Evolutionary conservation across 2,888 invertebrate species (phyloP).

Genomic region (Tipula helvola): DNA sequence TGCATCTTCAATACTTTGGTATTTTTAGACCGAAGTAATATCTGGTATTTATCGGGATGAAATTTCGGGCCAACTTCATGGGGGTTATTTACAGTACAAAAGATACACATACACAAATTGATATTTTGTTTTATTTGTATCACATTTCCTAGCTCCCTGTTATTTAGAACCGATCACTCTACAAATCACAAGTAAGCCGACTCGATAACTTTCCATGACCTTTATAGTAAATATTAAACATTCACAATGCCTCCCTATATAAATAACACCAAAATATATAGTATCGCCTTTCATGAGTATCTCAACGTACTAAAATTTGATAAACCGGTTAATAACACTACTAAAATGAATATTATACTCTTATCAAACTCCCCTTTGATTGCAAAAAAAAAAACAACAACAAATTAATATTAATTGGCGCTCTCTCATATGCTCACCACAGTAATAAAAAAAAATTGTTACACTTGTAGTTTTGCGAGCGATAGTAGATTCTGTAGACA

Average conservation of each 20-base stretch:
- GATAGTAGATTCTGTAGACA: not conserved
- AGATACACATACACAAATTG: too few relatives aligned
- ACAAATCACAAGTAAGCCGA: too few relatives aligned
- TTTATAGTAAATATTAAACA: too few relatives aligned
- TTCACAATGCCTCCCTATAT: not conserved
- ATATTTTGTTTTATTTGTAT: too few relatives aligned
- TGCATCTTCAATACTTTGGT: too few relatives aligned
- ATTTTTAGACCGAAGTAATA: too few relatives aligned
- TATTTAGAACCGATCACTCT: too few relatives aligned
- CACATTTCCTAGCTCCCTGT: too few relatives aligned
- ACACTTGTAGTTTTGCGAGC: not conserved
- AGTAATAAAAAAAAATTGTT: not conserved
- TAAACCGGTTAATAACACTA: not conserved
- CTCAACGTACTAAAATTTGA: not conserved
- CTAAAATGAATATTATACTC: not conserved
- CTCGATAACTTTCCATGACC: too few relatives aligned
- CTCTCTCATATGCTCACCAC: not conserved
- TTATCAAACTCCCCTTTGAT: not conserved
- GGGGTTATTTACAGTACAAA: too few relatives aligned
- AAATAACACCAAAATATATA: not conserved
- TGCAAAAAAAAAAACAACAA: not conserved
- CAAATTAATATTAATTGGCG: not conserved
- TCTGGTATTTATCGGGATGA: too few relatives aligned
- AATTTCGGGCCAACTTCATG: too few relatives aligned
- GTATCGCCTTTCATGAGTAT: not conserved